phyloP scores from a whole-genome alignment of 2,888 invertebrate species.

The Pandemis cinnamomeana region DNA sequence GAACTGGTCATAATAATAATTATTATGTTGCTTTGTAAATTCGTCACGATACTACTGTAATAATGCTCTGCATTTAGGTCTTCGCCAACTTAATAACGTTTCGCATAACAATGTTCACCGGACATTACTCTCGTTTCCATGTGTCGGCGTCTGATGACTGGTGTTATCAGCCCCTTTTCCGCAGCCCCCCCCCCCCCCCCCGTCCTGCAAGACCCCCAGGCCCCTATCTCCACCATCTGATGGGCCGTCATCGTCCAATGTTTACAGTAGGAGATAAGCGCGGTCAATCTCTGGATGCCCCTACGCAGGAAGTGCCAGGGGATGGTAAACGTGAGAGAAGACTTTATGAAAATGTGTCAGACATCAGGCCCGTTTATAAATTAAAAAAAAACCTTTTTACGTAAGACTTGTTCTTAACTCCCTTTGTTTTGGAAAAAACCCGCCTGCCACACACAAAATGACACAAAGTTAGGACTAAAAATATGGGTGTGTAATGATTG shows the following conservation, averaged over 20 bases:
- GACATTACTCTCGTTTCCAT: slow-evolving; percentile 39
- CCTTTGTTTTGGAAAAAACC: too few species aligned
- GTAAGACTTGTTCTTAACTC: too few species aligned
- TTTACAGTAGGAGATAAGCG: slow-evolving; percentile 71
- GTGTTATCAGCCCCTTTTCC: slow-evolving; percentile 32
- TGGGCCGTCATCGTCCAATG: slow-evolving; percentile 62
- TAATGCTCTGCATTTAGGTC: background rate
- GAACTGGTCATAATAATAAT: too few species aligned
- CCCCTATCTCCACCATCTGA: slow-evolving; percentile 52
- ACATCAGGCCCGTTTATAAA: too few species aligned
- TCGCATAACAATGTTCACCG: slow-evolving; percentile 29
- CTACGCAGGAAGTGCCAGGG: slow-evolving; percentile 54
- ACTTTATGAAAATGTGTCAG: background rate
- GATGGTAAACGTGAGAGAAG: slow-evolving; percentile 23
- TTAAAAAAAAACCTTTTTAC: too few species aligned
- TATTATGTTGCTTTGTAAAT: background rate
- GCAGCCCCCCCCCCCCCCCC: slow-evolving; percentile 28
- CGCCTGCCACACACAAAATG: too few species aligned
- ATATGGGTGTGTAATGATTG: too few species aligned
- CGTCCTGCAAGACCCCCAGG: background rate
- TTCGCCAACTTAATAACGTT: slow-evolving; percentile 31
- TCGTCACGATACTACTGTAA: background rate
- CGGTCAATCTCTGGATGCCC: slow-evolving; percentile 68
- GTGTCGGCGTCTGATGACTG: slow-evolving; percentile 37
- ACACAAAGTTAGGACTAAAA: too few species aligned